These are phyloP conservation scores for Pogonognathellus flavescens DNA, from an alignment of 1,140 invertebrate genomes.

Conservation along the genomic window DNA sequence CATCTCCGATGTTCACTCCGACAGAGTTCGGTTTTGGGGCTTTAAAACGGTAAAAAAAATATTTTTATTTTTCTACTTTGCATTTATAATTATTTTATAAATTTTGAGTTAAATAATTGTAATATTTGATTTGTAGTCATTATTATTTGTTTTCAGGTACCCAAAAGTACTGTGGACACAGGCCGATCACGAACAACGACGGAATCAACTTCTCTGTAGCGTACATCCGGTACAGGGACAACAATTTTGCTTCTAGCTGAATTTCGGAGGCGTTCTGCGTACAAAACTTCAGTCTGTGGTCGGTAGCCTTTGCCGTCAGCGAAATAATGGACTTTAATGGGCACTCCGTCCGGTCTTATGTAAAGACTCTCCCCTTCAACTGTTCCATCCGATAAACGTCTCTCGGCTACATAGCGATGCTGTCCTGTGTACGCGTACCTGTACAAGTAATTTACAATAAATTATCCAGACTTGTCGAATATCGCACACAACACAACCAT, in stretches of 20 bases:
- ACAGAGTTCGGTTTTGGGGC: conserved; percentile 16
- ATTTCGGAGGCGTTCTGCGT: conserved; percentile 59
- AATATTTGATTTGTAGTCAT: neutral
- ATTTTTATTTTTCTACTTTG: conserved; percentile 2
- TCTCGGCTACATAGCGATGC: conserved; percentile 63
- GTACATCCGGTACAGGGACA: conserved; percentile 50
- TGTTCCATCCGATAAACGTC: conserved; percentile 61
- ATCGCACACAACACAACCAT: too few species aligned
- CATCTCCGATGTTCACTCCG: conserved; percentile 15
- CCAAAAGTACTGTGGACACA: conserved; percentile 50
- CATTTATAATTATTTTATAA: neutral
- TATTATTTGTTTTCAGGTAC: conserved; percentile 2
- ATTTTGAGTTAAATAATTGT: neutral
- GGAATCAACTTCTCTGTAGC: conserved; percentile 31
- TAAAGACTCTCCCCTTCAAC: conserved; percentile 67
- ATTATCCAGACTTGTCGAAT: neutral
- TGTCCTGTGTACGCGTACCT: conserved; percentile 67
- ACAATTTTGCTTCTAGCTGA: conserved; percentile 52
- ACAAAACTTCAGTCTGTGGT: conserved; percentile 66
- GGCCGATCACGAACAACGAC: conserved; percentile 45
- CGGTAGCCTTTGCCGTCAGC: conserved; percentile 65
- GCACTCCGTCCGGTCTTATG: conserved; percentile 62
- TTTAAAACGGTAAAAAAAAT: neutral
- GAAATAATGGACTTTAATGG: conserved; percentile 66
- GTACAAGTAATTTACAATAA: conserved; percentile 28